Conservation (phyloP, 2,113 vertebrate species). For the Gallinago media region DNA sequence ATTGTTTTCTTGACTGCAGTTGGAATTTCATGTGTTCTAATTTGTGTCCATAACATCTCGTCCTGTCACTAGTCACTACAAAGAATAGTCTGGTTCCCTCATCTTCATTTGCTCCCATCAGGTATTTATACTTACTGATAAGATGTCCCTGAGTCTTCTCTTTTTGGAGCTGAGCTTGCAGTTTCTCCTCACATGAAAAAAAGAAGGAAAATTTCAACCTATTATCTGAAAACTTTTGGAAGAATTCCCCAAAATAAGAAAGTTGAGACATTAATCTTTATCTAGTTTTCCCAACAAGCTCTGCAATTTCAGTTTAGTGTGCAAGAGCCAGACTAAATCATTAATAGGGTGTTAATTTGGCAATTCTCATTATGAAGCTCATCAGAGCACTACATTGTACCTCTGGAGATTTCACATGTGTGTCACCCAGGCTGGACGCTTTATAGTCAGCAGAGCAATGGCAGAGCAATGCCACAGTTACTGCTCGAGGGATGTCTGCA, state of each 20-base stretch:
- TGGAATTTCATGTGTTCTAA: background rate
- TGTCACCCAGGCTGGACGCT: background rate
- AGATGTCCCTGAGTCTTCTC: background rate
- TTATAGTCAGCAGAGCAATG: background rate
- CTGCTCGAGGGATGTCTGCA: fast-evolving
- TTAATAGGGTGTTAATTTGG: background rate
- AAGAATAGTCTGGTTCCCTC: background rate
- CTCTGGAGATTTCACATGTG: background rate
- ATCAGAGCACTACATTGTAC: background rate
- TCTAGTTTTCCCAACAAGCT: background rate
- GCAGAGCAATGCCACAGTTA: background rate
- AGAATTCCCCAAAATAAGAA: background rate
- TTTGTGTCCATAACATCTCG: background rate
- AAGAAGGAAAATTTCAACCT: background rate
- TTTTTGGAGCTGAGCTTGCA: background rate
- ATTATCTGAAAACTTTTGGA: background rate
- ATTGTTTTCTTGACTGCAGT: background rate
- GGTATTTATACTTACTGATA: background rate
- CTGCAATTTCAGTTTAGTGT: background rate
- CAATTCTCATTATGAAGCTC: background rate
- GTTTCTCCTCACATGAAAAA: background rate
- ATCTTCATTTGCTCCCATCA: background rate
- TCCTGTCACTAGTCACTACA: background rate
- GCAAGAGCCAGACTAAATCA: background rate
- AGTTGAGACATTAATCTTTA: background rate